Base-by-base conservation (phyloP, 2,113 vertebrate genomes). In the Terrapene triunguis region DNA sequence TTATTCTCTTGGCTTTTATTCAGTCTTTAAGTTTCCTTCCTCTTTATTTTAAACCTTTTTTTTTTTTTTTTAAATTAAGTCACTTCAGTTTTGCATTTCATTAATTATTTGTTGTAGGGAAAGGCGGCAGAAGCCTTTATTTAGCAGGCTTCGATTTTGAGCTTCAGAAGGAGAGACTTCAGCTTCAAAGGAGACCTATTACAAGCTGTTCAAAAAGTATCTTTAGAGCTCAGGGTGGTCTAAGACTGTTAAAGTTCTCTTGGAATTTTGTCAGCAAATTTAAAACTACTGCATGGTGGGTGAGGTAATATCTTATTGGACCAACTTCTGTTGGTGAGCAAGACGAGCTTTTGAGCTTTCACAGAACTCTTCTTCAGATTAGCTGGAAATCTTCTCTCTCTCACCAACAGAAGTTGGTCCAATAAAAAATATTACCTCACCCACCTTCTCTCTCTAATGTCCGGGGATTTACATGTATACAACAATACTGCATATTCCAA, bases 21-120 rank as follows among this genome's bases (percentile, higher is more conserved):
- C 93, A 94, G 74, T 74, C 96, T 93, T 69, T 69, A 93, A 82
- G 50, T 89, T 94, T 19, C 95, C 96, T 96, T 92, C 85, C 94
- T 96, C 72, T 47, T 95, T 69, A 35, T 96, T 96, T 81, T 59
- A 19, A n/a, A 14, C 21, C 44, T 10, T 55, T 42, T 42, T 42
- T 94, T 92, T 84, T 13, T 16, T 3, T 48, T 80, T 38, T 69
- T 89, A 85, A 14, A 38, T 29, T n/a, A 76, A 93, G 42, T 54
- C 1, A 76, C 82, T 93, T 90, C 13, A 51, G 83, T 1, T 76
- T 22, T 29, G 11, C 10, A 4, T 92, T 89, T 93, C 81, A 78
- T 78, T 84, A 91, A n/a, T 83, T 69, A 57, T 25, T 59, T 78
- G 19, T 55, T 35, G 48, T 74, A 53, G 53, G 42, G 53, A 83